A percentile compares a stretch with the other conserved stretches of the same genome.
Conservation (phyloP, 1,140 invertebrate genomes). For the Polypedilum vanderplanki region DNA sequence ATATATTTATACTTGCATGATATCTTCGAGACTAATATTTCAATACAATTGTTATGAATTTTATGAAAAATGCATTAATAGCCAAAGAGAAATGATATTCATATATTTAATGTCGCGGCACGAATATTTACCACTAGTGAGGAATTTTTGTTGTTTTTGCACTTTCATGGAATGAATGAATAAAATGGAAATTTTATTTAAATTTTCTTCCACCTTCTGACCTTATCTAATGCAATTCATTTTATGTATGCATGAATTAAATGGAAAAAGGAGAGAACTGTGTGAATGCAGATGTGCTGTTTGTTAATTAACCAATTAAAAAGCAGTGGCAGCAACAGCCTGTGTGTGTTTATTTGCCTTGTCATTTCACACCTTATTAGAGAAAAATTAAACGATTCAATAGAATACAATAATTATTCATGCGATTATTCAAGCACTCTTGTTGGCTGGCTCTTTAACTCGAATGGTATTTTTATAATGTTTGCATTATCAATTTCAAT, state of each 20-base stretch:
- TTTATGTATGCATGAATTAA: no score
- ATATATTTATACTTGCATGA: neutral
- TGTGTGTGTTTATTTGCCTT: neutral
- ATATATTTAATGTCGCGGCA: neutral
- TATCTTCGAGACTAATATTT: constrained; percentile 8
- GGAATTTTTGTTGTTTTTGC: constrained; percentile 10
- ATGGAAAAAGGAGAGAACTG: no score
- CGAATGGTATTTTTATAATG: neutral
- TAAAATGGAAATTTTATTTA: constrained; percentile 14
- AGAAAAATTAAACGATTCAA: neutral
- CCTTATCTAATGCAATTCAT: neutral
- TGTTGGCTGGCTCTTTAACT: neutral
- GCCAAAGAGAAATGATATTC: neutral
- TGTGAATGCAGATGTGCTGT: no score
- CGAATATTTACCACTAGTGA: neutral
- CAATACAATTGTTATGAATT: neutral
- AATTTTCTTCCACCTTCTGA: neutral
- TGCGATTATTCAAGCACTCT: neutral
- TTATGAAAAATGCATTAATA: constrained; percentile 13
- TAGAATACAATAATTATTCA: neutral
- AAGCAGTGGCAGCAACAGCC: no score
- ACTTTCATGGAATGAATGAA: neutral
- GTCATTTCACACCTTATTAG: constrained; percentile 11
- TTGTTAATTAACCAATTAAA: no score
- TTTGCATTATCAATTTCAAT: constrained; percentile 13